Percentiles rank a stretch among this genome's conserved stretches.
Conservation (phyloP, 2,797 vertebrate genomes). For the Enteromius argenteus region DNA sequence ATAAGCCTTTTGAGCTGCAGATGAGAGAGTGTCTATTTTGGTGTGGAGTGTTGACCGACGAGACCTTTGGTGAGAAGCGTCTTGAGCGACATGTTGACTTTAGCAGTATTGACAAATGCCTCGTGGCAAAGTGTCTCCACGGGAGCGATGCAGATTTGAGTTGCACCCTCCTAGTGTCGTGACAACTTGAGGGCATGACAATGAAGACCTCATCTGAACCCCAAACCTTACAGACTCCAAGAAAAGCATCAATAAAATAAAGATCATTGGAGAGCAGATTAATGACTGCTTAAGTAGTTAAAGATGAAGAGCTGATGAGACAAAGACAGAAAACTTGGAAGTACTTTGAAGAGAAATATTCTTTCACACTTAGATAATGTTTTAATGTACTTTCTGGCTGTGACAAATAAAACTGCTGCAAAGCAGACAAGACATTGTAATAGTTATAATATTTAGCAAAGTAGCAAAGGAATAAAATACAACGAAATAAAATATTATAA, state of each 20-base stretch:
- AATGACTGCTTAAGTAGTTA: not conserved
- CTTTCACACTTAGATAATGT: not conserved
- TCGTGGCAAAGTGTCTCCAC: constrained; percentile 55
- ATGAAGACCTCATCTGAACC: constrained; percentile 41
- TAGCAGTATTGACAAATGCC: constrained; percentile 64
- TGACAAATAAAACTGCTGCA: not conserved
- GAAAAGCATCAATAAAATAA: not conserved
- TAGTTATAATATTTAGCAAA: not conserved
- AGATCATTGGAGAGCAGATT: not conserved
- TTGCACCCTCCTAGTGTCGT: constrained; percentile 23
- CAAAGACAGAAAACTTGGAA: not conserved
- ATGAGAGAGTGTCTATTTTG: constrained; percentile 32
- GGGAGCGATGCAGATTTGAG: constrained; percentile 36
- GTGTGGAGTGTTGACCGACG: constrained; percentile 38
- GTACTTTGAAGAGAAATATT: not conserved
- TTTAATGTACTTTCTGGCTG: not conserved
- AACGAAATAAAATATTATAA: not conserved
- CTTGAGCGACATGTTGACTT: constrained; percentile 63
- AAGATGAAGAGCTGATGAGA: not conserved
- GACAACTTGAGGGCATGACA: constrained; percentile 45
- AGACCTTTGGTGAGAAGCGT: constrained; percentile 27
- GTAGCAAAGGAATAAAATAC: not conserved
- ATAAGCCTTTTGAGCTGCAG: not conserved
- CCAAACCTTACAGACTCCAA: not conserved
- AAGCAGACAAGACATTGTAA: not conserved